These are phyloP conservation scores for Calameuta idolon DNA, from an alignment of 2,888 invertebrate genomes.

Conservation along the genomic window DNA sequence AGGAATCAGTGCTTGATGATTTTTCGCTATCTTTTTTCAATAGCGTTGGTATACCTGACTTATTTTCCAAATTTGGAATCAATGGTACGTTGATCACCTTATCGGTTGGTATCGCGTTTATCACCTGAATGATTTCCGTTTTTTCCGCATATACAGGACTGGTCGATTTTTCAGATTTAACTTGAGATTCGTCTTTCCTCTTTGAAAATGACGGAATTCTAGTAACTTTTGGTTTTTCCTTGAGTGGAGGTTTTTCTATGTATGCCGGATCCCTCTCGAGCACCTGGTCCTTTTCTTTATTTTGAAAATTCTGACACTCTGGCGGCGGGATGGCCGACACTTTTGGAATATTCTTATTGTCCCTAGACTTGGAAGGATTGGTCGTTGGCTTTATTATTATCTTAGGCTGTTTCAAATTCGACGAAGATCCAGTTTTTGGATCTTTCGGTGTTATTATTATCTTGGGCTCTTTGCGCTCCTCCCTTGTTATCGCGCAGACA, in stretches of 20 bases:
- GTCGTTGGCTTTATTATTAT: slow-evolving; percentile 61
- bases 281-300: slow-evolving; percentile 39
- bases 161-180: slow-evolving; percentile 6
- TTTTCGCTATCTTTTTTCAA: slow-evolving; percentile 36
- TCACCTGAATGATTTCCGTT: slow-evolving; percentile 48
- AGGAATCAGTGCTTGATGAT: slow-evolving; percentile 39
- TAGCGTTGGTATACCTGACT: slow-evolving; percentile 44
- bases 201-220: slow-evolving; percentile 55
- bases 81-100: slow-evolving; percentile 31
- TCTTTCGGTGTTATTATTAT: slow-evolving; percentile 74
- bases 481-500: slow-evolving; percentile 40
- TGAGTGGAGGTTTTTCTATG: slow-evolving; percentile 48
- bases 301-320: slow-evolving; percentile 42
- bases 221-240: slow-evolving; percentile 55
- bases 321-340: slow-evolving; percentile 59
- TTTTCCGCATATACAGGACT: slow-evolving; percentile 40
- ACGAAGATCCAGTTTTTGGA: slow-evolving; percentile 50
- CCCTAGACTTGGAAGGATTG: slow-evolving; percentile 46
- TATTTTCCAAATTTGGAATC: slow-evolving; percentile 30
- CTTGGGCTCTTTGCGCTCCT: slow-evolving; percentile 70
- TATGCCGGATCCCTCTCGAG: slow-evolving; percentile 16
- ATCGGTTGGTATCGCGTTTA: slow-evolving; percentile 35
- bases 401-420: slow-evolving; percentile 57
- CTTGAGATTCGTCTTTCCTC: slow-evolving; percentile 39
- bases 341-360: slow-evolving; percentile 56